Evolutionary conservation across 2,888 invertebrate species (phyloP), one percentile per base, ranked within the genome.

Genomic region (Macaria liturata): DNA sequence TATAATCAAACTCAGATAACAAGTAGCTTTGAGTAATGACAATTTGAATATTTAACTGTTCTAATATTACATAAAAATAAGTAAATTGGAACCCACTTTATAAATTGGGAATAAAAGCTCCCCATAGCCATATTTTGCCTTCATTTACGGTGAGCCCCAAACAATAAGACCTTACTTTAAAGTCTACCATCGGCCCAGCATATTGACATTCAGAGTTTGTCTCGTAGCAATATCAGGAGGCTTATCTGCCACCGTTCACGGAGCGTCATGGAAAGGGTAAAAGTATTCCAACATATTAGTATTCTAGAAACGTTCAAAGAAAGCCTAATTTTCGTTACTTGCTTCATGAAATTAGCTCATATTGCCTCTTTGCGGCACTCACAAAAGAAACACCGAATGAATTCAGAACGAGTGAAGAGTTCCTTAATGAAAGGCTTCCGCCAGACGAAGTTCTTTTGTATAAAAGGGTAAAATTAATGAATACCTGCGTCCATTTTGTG

Each of bases 301-400:
- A 66, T 66, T 65, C 65, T 51, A 55, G 56, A 48, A n/a, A 30
- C 58, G 56, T 51, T 34, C 53, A 40, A 58, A 50, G 49, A 54
- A 57, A 62, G 53, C 54, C 60, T 64, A 62, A 65, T 65, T 61
- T 63, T 49, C 47, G 56, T 58, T 37, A 50, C 54, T 56, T 57
- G 51, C 58, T 59, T 59, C 61, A 46, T 30, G 32, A 54, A 59
- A 61, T 59, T 61, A 54, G 49, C 42, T 59, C 46, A 60, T 54
- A 54, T 49, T 54, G 43, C 49, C 42, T 40, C 46, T 55, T 46
- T 48, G 30, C n/a, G 39, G 45, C 44, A 49, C 3, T 57, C 31
- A 44, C 37, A 37, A 32, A 37, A 51, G 47, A 47, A 39, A n/a
- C 34, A 51, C 9, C 20, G 32, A 39, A 45, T 30, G 34, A 30